Conservation (phyloP, 2,797 vertebrate species). For the Mormyrops boulengeri region DNA sequence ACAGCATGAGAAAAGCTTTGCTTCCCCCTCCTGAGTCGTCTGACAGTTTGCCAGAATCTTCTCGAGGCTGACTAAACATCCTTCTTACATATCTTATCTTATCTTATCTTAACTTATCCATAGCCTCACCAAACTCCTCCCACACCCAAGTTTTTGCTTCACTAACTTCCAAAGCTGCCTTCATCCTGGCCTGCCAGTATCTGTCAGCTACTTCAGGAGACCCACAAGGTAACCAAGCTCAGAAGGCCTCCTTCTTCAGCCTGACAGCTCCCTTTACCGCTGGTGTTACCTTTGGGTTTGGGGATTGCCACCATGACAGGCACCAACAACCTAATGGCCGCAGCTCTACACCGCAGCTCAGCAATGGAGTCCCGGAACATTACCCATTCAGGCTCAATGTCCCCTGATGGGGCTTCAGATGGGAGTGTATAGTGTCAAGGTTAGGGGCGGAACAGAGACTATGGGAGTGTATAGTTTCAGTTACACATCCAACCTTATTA, state of each 20-base stretch:
- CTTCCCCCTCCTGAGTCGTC: not conserved
- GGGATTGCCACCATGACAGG: not conserved
- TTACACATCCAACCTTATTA: not conserved
- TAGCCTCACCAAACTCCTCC: not conserved
- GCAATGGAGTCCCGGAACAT: not conserved
- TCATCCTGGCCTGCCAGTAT: not conserved
- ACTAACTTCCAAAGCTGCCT: not conserved
- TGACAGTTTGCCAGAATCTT: not conserved
- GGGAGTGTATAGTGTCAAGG: not conserved
- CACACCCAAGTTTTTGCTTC: not conserved
- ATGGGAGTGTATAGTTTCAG: not conserved
- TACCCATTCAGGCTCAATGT: not conserved
- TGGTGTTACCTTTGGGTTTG: not conserved
- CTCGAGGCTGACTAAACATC: not conserved
- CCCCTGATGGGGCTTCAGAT: not conserved
- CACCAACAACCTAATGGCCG: not conserved
- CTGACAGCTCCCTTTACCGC: not conserved
- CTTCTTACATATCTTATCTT: not conserved
- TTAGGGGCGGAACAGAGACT: not conserved
- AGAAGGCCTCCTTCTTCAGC: not conserved
- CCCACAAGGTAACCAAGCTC: not conserved
- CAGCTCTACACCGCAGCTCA: not conserved
- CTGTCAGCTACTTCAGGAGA: not conserved
- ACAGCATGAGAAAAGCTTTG: not conserved
- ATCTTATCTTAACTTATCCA: too few relatives aligned